phyloP scores from a whole-genome alignment of 2,888 invertebrate species.

The Sinhomidia bicolor region DNA sequence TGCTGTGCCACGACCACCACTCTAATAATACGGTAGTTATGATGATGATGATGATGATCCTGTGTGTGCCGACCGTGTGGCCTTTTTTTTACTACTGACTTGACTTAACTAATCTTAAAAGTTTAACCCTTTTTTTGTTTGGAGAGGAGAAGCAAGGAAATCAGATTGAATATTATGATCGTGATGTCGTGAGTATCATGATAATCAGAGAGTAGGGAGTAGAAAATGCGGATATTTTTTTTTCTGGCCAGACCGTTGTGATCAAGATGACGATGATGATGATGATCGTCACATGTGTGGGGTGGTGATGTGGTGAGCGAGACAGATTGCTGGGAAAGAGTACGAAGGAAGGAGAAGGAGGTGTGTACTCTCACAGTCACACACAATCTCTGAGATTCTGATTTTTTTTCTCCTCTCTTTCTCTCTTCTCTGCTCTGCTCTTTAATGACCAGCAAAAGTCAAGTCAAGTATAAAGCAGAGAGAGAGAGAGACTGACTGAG shows the following conservation, averaged over 20 bases:
- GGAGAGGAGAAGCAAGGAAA: neutral
- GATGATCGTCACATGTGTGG: conserved; percentile 1
- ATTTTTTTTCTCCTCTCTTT: neutral
- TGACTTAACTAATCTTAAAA: neutral
- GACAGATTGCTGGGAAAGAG: conserved; percentile 35
- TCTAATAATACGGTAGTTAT: neutral
- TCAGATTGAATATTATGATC: conserved; percentile 14
- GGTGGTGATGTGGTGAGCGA: conserved; percentile 23
- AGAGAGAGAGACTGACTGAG: too few species aligned
- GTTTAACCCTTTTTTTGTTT: neutral
- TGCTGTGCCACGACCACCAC: neutral
- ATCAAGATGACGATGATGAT: too few species aligned
- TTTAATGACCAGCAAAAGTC: conserved; percentile 63
- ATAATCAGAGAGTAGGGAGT: conserved; percentile 4
- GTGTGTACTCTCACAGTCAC: neutral
- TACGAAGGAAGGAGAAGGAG: conserved; percentile 3
- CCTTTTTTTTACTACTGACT: neutral
- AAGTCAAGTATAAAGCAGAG: too few species aligned
- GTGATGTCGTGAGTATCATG: conserved; percentile 19
- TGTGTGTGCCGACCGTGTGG: neutral
- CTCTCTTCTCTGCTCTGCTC: neutral
- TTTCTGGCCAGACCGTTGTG: neutral
- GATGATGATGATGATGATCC: neutral
- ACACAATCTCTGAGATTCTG: neutral
- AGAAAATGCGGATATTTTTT: conserved; percentile 11